Percentiles rank a stretch among this genome's conserved stretches.
phyloP scores from a whole-genome alignment of 2,888 invertebrate genomes.

The Folsomia manolachei region DNA sequence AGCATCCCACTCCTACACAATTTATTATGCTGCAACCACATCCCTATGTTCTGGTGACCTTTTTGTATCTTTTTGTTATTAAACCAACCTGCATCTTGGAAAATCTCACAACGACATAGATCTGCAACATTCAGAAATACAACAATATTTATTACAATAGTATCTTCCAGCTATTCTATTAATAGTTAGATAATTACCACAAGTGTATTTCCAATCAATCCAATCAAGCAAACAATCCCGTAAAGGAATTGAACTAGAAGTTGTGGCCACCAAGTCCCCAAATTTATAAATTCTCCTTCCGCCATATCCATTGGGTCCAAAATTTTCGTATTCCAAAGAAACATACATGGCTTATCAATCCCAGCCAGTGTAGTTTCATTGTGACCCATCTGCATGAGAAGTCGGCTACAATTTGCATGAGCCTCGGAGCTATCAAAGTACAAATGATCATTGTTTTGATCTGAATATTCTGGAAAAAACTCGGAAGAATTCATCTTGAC shows the following conservation, averaged over 20 bases:
- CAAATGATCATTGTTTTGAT: too few relatives aligned
- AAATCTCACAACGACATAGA: conserved; percentile 60
- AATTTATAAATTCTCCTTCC: neutral
- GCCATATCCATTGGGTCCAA: neutral
- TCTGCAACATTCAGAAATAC: neutral
- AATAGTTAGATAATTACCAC: conserved; percentile 57
- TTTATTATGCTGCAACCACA: too few relatives aligned
- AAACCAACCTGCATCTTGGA: conserved; percentile 80
- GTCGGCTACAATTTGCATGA: neutral
- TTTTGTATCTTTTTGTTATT: neutral
- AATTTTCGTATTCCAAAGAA: neutral
- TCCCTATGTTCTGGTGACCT: neutral
- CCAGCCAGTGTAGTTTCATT: neutral
- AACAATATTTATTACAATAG: neutral
- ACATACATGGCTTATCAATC: neutral
- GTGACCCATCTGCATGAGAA: neutral
- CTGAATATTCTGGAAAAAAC: neutral
- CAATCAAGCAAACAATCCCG: conserved; percentile 80
- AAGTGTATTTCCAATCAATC: conserved; percentile 81
- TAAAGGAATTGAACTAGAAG: conserved; percentile 68
- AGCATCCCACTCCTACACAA: neutral
- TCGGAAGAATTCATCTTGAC: neutral
- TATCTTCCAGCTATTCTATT: too few relatives aligned
- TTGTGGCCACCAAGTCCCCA: conserved; percentile 16
- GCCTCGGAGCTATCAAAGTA: neutral